Base-by-base conservation (phyloP, 2,113 vertebrate species). In the Poeciliopsis prolifica region DNA sequence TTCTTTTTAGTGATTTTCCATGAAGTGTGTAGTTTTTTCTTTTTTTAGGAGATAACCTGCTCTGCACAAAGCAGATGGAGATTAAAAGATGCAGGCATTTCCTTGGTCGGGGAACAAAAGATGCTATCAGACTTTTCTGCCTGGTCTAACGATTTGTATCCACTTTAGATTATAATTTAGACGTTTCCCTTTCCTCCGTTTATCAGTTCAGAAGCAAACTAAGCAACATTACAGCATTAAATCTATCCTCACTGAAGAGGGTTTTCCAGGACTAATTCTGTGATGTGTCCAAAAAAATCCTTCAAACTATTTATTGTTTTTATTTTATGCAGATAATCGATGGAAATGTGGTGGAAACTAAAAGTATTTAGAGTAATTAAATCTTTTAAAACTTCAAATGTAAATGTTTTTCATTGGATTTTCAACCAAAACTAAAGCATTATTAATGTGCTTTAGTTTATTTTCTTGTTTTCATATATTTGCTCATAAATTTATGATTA, bases 121-220 rank as follows among this genome's bases (percentile, higher is more conserved):
- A 77, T 58, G 60, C 6, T 62, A 68, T 79, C 33, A 0, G 7
- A 26, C 22, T 64, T 54, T 75, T 75, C 81, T 70, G 63, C 67
- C 70, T 69, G 65, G 78, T 73, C 61, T 40, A 68, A 75, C 68
- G 64, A 67, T 74, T 69, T 35, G 61, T 40, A 71, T 35, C 28
- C 40, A 24, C 66, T 58, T 48, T 51, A 4, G 35, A 60, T 58
- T 42, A 61, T 66, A 78, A 37, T 29, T 68, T 51, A 24, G 17
- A 0, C 42, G 8, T 40, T 33, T 69, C 31, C 19, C 10, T 35
- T 26, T 17, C 31, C 26, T 67, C 42, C 22, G 11, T 71, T 54
- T 7, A 44, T 26, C 11, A 33, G 31, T 37, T n/a, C 6, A 66
- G 37, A 3, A 1, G 30, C 11, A 74, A 37, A 0, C 24, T 37